These are phyloP conservation scores for Antheraea pernyi DNA, from an alignment of 1,140 invertebrate species.

Conservation along the genomic window DNA sequence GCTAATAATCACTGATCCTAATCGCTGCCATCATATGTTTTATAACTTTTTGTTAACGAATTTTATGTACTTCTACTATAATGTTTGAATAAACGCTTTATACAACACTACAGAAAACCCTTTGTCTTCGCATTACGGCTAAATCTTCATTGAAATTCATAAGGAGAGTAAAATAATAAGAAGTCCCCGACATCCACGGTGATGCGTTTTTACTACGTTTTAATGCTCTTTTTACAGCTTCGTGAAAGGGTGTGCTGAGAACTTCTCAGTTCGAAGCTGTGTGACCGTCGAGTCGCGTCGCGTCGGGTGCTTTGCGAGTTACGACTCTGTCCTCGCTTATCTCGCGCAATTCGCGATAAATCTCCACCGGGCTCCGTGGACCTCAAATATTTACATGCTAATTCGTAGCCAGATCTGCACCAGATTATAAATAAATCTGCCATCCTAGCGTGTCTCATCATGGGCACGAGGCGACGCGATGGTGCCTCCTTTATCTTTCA, in stretches of 20 bases:
- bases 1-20: too few species aligned
- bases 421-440: conserved; percentile 75
- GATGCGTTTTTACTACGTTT: conserved; percentile 76
- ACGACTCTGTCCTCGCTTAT: conserved; percentile 72
- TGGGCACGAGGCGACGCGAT: conserved; percentile 32
- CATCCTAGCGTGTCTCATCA: conserved; percentile 55
- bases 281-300: conserved; percentile 23
- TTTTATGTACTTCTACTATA: not conserved
- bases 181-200: conserved; percentile 34
- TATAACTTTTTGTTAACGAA: not conserved
- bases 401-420: conserved; percentile 72
- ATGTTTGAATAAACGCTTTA: not conserved
- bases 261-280: conserved; percentile 9
- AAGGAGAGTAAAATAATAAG: conserved; percentile 69
- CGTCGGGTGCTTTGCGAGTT: conserved; percentile 46
- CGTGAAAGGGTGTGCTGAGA: conserved; percentile 70
- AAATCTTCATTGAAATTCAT: conserved; percentile 76
- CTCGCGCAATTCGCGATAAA: conserved; percentile 69
- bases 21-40: not conserved
- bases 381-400: conserved; percentile 79
- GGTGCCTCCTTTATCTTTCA: conserved; percentile 69
- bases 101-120: not conserved
- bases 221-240: conserved; percentile 77
- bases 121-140: conserved; percentile 41
- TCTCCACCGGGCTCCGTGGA: conserved; percentile 70